These are phyloP conservation scores for Axea sp. DNA, from an alignment of 2,888 invertebrate species.

Conservation along the genomic window DNA sequence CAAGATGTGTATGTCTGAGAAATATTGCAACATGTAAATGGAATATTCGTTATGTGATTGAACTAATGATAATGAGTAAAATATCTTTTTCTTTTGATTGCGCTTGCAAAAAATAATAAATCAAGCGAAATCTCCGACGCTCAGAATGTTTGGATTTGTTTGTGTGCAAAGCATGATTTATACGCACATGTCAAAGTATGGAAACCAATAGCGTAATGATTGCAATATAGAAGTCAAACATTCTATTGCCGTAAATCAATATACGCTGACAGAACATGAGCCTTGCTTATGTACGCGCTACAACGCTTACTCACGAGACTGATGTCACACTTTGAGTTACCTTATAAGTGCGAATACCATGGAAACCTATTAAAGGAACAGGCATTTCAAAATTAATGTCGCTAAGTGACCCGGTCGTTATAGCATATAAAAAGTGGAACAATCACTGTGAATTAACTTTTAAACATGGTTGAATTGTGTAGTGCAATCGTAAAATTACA, in stretches of 20 bases:
- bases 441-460: conserved; percentile 33
- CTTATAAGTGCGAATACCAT: conserved; percentile 59
- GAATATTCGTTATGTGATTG: conserved; percentile 30
- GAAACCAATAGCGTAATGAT: conserved; percentile 64
- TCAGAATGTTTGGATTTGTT: conserved; percentile 47
- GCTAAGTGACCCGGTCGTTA: conserved; percentile 55
- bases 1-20: conserved; percentile 1
- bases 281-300: conserved; percentile 56
- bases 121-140: conserved; percentile 53
- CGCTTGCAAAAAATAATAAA: conserved; percentile 42
- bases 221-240: conserved; percentile 61
- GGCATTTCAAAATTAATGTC: conserved; percentile 61
- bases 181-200: conserved; percentile 39
- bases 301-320: conserved; percentile 59
- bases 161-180: conserved; percentile 46
- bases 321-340: conserved; percentile 62
- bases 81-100: conserved; percentile 36
- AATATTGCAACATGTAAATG: conserved; percentile 42
- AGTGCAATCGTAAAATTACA: conserved; percentile 35
- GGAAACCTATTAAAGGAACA: conserved; percentile 59
- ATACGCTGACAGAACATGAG: conserved; percentile 51
- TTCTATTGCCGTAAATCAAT: conserved; percentile 56
- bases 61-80: conserved; percentile 40
- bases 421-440: conserved; percentile 53
- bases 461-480: conserved; percentile 33